These are phyloP conservation scores for Mormoops blainvillei DNA, from an alignment of 2,113 vertebrate species.

Conservation along the genomic window DNA sequence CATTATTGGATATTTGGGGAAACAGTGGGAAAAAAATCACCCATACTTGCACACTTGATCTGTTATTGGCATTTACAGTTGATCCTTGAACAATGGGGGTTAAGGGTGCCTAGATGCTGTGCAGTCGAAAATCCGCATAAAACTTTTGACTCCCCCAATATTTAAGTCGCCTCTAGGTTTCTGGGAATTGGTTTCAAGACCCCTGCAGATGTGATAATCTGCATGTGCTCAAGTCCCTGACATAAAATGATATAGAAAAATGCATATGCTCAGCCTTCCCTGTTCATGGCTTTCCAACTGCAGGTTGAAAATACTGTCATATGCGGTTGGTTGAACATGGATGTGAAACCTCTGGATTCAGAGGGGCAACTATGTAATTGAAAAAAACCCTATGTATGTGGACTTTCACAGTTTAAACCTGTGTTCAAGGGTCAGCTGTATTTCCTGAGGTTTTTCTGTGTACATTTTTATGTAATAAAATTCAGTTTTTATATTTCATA, in stretches of 20 bases:
- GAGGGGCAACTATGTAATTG: not conserved
- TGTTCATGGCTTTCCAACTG: not conserved
- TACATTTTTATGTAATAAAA: not conserved
- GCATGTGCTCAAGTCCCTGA: not conserved
- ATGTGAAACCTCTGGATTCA: not conserved
- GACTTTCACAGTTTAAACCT: not conserved
- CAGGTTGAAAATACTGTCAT: not conserved
- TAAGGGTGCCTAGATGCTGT: not conserved
- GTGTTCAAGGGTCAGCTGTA: not conserved
- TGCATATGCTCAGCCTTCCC: no score
- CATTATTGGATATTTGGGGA: not conserved
- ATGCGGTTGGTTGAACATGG: not conserved
- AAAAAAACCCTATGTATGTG: not conserved
- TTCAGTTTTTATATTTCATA: not conserved
- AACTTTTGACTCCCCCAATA: not conserved
- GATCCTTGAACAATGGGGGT: not conserved
- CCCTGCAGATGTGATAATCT: not conserved
- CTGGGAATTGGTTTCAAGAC: not conserved
- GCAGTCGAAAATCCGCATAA: not conserved
- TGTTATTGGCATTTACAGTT: not conserved
- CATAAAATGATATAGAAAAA: not conserved
- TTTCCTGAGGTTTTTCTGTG: not conserved
- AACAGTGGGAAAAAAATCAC: not conserved
- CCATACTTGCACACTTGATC: not conserved
- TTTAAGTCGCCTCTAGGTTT: not conserved